phyloP scores from a whole-genome alignment of 2,113 vertebrate species.

The Lethenteron camtschaticum region DNA sequence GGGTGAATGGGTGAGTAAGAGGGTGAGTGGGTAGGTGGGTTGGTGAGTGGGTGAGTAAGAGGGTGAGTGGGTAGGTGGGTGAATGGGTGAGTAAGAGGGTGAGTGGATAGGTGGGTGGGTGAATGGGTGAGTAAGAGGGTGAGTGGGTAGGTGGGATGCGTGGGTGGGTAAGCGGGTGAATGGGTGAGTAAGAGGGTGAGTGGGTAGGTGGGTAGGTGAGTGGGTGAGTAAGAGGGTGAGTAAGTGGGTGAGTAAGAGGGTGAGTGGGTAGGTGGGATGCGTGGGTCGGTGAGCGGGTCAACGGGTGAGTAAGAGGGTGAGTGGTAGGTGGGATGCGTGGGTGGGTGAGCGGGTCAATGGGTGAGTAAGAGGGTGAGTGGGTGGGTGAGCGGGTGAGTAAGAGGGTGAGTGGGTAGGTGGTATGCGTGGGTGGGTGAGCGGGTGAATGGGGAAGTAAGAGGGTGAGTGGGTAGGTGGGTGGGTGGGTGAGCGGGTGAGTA shows the following conservation, averaged over 20 bases:
- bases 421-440: not conserved
- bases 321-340: not conserved
- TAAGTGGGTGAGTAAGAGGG: not conserved
- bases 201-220: not conserved
- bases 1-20: not conserved
- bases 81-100: not conserved
- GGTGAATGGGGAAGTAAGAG: not conserved
- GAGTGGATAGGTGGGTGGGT: too few species aligned
- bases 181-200: too few species aligned
- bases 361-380: too few species aligned
- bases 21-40: not conserved
- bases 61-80: not conserved
- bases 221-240: not conserved
- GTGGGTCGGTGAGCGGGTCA: too few species aligned
- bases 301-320: too few species aligned
- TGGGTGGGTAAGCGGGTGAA: too few species aligned
- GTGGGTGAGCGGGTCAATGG: not conserved
- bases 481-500: not conserved
- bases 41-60: too few species aligned
- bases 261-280: too few species aligned
- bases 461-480: not conserved
- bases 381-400: too few species aligned
- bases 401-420: not conserved
- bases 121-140: not conserved
- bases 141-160: too few species aligned